Conservation (phyloP, 2,113 vertebrate species). For the Neotoma lepida region DNA sequence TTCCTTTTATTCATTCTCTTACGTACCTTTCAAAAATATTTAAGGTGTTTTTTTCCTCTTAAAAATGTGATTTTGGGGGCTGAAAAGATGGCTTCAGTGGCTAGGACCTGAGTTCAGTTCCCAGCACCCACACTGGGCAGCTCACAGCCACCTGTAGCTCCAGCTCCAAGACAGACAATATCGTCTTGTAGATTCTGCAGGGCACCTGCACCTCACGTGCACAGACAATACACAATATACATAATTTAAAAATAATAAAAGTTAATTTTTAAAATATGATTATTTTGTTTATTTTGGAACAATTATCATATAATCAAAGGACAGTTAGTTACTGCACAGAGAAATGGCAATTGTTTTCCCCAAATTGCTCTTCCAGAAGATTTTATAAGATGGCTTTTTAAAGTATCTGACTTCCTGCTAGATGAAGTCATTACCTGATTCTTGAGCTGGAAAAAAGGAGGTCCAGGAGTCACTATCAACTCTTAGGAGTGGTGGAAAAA, state of each 20-base stretch:
- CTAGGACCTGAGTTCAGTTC: background rate
- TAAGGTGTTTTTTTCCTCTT: conserved; percentile 25
- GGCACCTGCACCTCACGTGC: too few species aligned
- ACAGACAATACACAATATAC: too few species aligned
- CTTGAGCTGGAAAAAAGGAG: conserved; percentile 4
- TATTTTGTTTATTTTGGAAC: conserved; percentile 44
- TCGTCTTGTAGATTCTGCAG: background rate
- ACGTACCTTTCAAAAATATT: conserved; percentile 4
- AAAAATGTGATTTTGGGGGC: background rate
- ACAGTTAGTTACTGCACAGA: conserved; percentile 3
- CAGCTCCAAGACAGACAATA: background rate
- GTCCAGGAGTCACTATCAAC: conserved; percentile 6
- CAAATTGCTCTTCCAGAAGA: conserved; percentile 33
- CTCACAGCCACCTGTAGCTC: background rate
- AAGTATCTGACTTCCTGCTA: background rate
- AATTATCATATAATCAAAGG: conserved; percentile 18
- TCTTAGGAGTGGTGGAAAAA: background rate
- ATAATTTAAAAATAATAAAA: background rate
- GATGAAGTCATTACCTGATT: conserved; percentile 15
- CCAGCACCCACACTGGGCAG: background rate
- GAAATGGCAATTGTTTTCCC: background rate
- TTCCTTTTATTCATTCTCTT: conserved; percentile 18
- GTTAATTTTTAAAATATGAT: background rate
- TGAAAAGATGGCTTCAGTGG: background rate
- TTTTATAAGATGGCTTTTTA: conserved; percentile 45